Evolutionary conservation across 1,140 invertebrate species (phyloP).

Genomic region (Rhyzopertha dominica): DNA sequence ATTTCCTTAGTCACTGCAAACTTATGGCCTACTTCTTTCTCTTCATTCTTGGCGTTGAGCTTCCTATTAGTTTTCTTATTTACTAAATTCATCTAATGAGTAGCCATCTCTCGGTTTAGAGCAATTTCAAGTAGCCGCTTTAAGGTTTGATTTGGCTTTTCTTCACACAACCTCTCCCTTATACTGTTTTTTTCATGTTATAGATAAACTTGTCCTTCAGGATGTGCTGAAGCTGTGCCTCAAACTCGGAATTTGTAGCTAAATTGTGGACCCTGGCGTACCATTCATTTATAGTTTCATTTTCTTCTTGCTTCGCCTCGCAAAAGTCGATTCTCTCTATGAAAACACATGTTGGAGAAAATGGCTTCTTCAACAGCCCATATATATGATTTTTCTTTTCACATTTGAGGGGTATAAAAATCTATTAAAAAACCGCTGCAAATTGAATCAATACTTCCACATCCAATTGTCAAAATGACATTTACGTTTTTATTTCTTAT

Average conservation of each 20-base stretch:
- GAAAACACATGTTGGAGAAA: neutral
- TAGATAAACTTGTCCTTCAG: too few relatives aligned
- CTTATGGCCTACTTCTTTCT: too few relatives aligned
- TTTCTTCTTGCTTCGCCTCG: neutral
- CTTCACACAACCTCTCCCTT: neutral
- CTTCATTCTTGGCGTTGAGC: too few relatives aligned
- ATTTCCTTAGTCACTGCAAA: too few relatives aligned
- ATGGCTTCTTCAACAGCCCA: neutral
- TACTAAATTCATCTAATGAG: too few relatives aligned
- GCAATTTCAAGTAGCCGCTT: neutral
- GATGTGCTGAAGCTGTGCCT: neutral
- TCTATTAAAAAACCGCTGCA: neutral
- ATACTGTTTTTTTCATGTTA: neutral
- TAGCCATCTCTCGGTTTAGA: neutral
- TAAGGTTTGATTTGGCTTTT: neutral
- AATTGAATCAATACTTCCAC: too few relatives aligned
- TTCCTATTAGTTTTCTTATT: too few relatives aligned
- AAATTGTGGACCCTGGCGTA: neutral
- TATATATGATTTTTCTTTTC: neutral
- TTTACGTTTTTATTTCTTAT: too few relatives aligned
- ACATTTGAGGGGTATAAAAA: neutral
- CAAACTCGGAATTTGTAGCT: neutral
- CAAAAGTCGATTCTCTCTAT: neutral
- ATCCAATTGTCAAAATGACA: too few relatives aligned
- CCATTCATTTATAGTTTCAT: conserved; percentile 7